Conservation (phyloP, 2,888 invertebrate genomes). For the Antheraea yamamai region DNA sequence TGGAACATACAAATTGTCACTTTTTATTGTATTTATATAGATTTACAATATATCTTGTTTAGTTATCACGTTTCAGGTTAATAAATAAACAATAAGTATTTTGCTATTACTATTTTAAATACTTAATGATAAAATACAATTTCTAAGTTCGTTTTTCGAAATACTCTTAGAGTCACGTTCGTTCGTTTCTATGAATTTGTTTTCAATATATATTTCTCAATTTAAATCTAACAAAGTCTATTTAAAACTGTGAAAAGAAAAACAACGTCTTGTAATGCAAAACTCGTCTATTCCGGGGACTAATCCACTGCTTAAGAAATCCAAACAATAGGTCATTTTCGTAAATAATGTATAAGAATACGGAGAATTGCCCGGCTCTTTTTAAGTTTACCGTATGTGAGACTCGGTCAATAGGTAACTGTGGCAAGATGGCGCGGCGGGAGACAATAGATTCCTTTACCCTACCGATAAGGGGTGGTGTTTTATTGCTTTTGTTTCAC, state of each 20-base stretch:
- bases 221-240: neutral
- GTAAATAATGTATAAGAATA: conserved; percentile 13
- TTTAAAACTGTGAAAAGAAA: conserved; percentile 23
- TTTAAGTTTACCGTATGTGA: conserved; percentile 60
- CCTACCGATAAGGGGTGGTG: conserved; percentile 51
- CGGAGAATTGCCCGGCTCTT: conserved; percentile 39
- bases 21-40: neutral
- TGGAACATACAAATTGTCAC: neutral
- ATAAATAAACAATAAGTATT: neutral
- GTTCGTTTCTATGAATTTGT: neutral
- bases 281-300: conserved; percentile 9
- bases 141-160: too few species aligned
- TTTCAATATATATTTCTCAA: neutral
- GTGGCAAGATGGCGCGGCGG: conserved; percentile 30
- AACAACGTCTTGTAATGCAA: conserved; percentile 15
- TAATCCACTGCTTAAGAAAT: neutral
- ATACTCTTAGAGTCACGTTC: neutral
- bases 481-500: conserved; percentile 26
- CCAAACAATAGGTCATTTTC: conserved; percentile 15
- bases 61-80: neutral
- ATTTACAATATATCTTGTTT: neutral
- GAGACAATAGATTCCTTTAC: conserved; percentile 48
- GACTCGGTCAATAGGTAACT: conserved; percentile 46
- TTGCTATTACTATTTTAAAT: neutral
- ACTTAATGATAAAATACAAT: neutral